phyloP scores from a whole-genome alignment of 1,140 invertebrate genomes.

The Neodiprion fabricii region DNA sequence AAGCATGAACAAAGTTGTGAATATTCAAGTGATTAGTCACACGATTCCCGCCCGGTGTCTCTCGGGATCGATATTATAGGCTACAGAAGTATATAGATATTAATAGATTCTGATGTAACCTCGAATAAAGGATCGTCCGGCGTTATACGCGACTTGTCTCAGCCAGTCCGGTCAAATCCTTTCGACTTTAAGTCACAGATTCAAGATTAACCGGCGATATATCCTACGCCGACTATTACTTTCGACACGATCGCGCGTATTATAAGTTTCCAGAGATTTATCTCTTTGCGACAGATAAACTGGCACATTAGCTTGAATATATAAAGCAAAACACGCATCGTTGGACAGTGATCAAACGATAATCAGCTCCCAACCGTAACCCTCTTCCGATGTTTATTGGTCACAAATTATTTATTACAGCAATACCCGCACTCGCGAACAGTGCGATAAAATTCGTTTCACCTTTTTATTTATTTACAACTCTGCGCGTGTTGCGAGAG shows the following conservation, averaged over 20 bases:
- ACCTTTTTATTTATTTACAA: too few relatives aligned
- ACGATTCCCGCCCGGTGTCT: not conserved
- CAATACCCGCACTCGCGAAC: too few relatives aligned
- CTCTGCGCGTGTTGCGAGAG: too few relatives aligned
- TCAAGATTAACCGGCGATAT: not conserved
- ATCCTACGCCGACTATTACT: not conserved
- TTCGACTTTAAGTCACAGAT: not conserved
- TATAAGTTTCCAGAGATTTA: not conserved
- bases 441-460: too few relatives aligned
- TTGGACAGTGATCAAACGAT: too few relatives aligned
- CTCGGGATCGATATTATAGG: not conserved
- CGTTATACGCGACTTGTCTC: not conserved
- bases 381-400: too few relatives aligned
- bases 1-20: conserved; percentile 3
- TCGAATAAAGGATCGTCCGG: not conserved
- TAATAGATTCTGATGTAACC: conserved; percentile 5
- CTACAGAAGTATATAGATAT: not conserved
- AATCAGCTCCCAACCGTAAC: too few relatives aligned
- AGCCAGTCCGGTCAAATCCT: not conserved
- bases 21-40: conserved; percentile 1
- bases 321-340: too few relatives aligned
- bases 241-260: not conserved
- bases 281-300: not conserved
- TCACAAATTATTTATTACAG: too few relatives aligned
- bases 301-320: too few relatives aligned